A percentile compares a stretch with the other conserved stretches of the same genome.
Evolutionary conservation across 2,888 invertebrate genomes (phyloP).

Genomic region (Amphipyra berbera): DNA sequence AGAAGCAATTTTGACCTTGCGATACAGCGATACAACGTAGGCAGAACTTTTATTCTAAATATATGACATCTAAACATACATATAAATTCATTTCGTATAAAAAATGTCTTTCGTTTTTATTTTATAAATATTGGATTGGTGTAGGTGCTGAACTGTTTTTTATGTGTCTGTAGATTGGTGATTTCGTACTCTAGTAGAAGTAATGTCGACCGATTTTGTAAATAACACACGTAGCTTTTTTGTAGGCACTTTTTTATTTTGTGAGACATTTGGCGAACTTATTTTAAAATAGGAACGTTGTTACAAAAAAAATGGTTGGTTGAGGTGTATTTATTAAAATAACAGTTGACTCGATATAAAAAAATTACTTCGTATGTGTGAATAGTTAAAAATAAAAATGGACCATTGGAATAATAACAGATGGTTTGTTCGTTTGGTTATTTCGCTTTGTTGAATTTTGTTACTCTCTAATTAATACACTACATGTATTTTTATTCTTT

Average conservation of each 20-base stretch:
- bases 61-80: conserved; percentile 37
- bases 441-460: conserved; percentile 13
- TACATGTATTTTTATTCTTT: background rate
- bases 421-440: conserved; percentile 5
- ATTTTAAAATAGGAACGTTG: conserved; percentile 13
- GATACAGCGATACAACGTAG: conserved; percentile 41
- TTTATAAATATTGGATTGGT: conserved; percentile 19
- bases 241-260: conserved; percentile 31
- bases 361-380: background rate
- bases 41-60: conserved; percentile 49
- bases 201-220: conserved; percentile 33
- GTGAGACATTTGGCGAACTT: conserved; percentile 14
- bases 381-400: conserved; percentile 16
- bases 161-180: conserved; percentile 26
- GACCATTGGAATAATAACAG: conserved; percentile 15
- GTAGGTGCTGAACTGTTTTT: conserved; percentile 15
- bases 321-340: conserved; percentile 28
- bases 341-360: conserved; percentile 1
- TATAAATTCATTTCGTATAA: conserved; percentile 28
- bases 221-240: conserved; percentile 47
- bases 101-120: conserved; percentile 35
- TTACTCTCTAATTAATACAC: background rate
- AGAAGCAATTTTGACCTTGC: conserved; percentile 74
- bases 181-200: conserved; percentile 32
- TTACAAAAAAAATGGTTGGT: conserved; percentile 5